Evolutionary conservation across 1,140 invertebrate species (phyloP), one percentile per base, ranked within the genome.

Genomic region (Zaprionus ornatus): DNA sequence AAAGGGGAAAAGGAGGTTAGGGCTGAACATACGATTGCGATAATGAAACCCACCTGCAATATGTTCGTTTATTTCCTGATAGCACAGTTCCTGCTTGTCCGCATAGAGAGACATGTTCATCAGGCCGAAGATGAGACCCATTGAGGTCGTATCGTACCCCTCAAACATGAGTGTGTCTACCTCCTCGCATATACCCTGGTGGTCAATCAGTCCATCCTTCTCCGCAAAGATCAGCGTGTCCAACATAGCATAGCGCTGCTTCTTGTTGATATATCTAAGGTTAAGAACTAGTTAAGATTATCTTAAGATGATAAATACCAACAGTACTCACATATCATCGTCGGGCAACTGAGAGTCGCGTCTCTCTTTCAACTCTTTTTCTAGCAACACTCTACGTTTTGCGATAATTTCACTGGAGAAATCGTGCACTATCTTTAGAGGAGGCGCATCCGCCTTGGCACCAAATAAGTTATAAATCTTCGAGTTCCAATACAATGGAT

Each of bases 141-240:
- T 93, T 1, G 95, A 94, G 2, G 96, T 96, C 17, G 97, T 97
- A 80, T 97, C 97, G 79, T 96, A 96, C 1, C 94, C 94, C 79
- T 95, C 96, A 93, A 97, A 97, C 94, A 97, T 95, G 65, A 97
- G 97, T 0, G 96, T 97, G 84, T 97, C 96, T 4, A 97, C 96
- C 94, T 97, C 96, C 83, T 97, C 96, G 77, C 95, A 94, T 48
- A 98, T 96, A 64, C 96, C 96, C 42, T 93, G 69, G 72, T 96
- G 93, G 64, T 94, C 95, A 42, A 95, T 94, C 0, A 83, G 93
- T 17, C 92, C 91, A 54, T 93, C 88, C 25, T 93, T 93, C 56
- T 94, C 94, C 15, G 94, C 94, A 79, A 94, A 92, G 5, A 97
- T 92, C 2, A 97, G 71, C 27, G 97, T 93, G 93, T 98, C 97